These are phyloP conservation scores for Chloroclystis v-ata DNA, from an alignment of 2,888 invertebrate species.

Conservation along the genomic window DNA sequence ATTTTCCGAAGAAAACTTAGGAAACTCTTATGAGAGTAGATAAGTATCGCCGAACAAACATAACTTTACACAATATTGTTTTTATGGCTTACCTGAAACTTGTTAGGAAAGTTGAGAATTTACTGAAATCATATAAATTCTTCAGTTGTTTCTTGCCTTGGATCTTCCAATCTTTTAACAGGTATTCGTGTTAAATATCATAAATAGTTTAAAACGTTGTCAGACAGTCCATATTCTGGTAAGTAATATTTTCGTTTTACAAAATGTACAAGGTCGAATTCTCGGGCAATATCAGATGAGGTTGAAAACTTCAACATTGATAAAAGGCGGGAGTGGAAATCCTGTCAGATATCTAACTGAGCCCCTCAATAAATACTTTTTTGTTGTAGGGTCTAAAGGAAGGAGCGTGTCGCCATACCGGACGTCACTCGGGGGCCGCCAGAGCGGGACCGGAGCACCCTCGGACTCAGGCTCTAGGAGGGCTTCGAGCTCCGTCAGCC, in stretches of 20 bases:
- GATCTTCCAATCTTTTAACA: not conserved
- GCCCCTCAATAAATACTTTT: no score
- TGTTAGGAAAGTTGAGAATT: not conserved
- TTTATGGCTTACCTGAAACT: not conserved
- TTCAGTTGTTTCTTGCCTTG: not conserved
- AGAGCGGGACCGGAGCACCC: constrained; percentile 59
- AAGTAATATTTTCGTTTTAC: no score
- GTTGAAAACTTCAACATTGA: no score
- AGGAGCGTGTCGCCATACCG: constrained; percentile 82
- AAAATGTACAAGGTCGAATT: no score
- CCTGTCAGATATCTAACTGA: no score
- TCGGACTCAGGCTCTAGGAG: constrained; percentile 81
- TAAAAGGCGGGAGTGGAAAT: no score
- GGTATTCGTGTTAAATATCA: not conserved
- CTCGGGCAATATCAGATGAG: no score
- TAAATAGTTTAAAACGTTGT: not conserved
- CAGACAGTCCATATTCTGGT: no score
- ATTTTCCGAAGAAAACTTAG: no score
- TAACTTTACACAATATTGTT: not conserved
- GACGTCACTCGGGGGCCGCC: constrained; percentile 67
- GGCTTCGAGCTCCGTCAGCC: constrained; percentile 85
- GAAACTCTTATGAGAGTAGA: not conserved
- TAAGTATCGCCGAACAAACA: not conserved
- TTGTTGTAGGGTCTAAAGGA: constrained; percentile 45
- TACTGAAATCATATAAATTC: not conserved